Conservation (phyloP, 2,888 invertebrate genomes). For the Melieria omissa region DNA sequence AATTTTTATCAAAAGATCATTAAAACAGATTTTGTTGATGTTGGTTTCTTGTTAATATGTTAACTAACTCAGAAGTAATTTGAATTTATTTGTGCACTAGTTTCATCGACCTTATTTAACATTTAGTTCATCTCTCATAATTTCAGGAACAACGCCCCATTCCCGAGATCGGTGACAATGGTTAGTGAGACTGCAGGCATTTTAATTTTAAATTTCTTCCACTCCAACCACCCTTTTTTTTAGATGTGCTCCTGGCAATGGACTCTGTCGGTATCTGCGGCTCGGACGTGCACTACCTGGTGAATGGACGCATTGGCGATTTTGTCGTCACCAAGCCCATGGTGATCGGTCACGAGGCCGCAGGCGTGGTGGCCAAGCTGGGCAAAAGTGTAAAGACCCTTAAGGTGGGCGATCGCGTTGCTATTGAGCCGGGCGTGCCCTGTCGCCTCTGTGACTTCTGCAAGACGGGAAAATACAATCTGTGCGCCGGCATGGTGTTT, state of each 20-base stretch:
- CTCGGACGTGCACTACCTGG: slow-evolving; percentile 93
- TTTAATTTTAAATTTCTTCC: not conserved
- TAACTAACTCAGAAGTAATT: too few species aligned
- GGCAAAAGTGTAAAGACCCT: slow-evolving; percentile 77
- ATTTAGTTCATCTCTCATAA: too few species aligned
- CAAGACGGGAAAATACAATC: slow-evolving; percentile 87
- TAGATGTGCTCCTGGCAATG: slow-evolving; percentile 78
- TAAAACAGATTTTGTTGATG: too few species aligned
- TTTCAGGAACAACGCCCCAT: slow-evolving; percentile 85
- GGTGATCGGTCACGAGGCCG: slow-evolving; percentile 95
- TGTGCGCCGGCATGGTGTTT: slow-evolving; percentile 88
- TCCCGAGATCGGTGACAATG: slow-evolving; percentile 80
- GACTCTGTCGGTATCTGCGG: slow-evolving; percentile 97
- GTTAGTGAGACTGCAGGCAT: slow-evolving; percentile 66
- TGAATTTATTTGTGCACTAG: too few species aligned
- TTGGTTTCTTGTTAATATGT: too few species aligned
- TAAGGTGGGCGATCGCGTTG: slow-evolving; percentile 87
- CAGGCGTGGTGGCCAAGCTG: slow-evolving; percentile 81
- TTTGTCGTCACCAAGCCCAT: slow-evolving; percentile 89
- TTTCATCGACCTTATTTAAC: too few species aligned
- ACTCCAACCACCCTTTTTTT: not conserved
- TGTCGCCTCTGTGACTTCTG: slow-evolving; percentile 88
- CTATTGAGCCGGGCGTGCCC: slow-evolving; percentile 93
- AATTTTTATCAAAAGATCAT: not conserved
- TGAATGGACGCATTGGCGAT: slow-evolving; percentile 84